phyloP scores from a whole-genome alignment of 2,888 invertebrate genomes.

The Anoplius nigerrimus region DNA sequence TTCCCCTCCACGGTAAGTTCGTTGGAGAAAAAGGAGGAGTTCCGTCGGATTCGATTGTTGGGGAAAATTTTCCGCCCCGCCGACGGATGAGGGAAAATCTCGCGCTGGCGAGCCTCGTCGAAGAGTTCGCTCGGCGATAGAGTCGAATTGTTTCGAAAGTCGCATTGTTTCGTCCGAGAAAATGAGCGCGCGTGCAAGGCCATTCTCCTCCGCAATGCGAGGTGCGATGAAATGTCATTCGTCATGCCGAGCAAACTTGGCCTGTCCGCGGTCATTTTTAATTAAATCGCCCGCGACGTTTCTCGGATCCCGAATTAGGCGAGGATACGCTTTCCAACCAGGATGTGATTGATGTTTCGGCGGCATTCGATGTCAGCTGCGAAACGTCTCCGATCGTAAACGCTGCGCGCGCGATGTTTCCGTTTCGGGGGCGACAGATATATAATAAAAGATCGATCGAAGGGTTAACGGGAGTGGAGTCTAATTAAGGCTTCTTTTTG shows the following conservation, averaged over 20 bases:
- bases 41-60: neutral
- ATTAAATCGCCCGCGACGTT: no score
- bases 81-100: neutral
- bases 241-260: no score
- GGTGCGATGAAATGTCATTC: no score
- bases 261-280: neutral
- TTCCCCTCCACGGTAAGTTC: constrained; percentile 10
- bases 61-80: neutral
- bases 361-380: no score
- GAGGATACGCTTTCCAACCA: no score
- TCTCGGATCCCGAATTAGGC: no score
- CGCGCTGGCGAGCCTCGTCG: neutral
- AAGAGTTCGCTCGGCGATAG: no score
- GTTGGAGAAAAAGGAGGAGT: no score
- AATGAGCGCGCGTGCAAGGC: neutral
- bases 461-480: constrained; percentile 20
- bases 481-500: constrained; percentile 49
- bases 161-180: neutral
- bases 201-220: neutral
- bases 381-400: no score
- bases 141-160: neutral
- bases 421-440: neutral
- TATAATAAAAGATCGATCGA: constrained; percentile 34
- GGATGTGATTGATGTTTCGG: no score
- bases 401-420: neutral